Conservation (phyloP, 1,140 invertebrate genomes). For the Luehdorfia chinensis region DNA sequence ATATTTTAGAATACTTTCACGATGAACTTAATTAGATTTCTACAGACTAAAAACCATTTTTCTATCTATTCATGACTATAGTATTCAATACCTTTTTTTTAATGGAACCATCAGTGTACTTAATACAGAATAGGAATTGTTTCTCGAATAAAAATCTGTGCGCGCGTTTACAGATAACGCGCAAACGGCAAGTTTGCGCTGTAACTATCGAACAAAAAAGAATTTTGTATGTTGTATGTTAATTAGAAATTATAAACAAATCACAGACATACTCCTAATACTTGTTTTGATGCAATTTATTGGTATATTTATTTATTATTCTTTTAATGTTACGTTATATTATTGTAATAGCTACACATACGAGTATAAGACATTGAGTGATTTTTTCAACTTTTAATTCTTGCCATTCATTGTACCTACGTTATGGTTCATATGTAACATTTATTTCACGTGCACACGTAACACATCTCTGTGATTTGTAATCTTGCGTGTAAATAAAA, state of each 20-base stretch:
- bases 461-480: slow-evolving; percentile 72
- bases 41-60: background rate
- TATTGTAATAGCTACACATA: slow-evolving; percentile 2
- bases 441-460: slow-evolving; percentile 45
- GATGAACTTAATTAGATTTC: slow-evolving; percentile 2
- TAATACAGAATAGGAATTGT: background rate
- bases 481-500: slow-evolving; percentile 68
- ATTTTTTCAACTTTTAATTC: slow-evolving; percentile 27
- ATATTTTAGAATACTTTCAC: slow-evolving; percentile 15
- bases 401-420: slow-evolving; percentile 49
- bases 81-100: background rate
- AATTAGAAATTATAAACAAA: slow-evolving; percentile 14
- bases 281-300: too few species aligned
- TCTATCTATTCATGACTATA: too few species aligned
- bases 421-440: slow-evolving; percentile 37
- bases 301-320: slow-evolving; percentile 7
- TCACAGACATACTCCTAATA: slow-evolving; percentile 2
- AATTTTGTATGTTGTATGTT: slow-evolving; percentile 7
- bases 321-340: slow-evolving; percentile 10
- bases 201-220: slow-evolving; percentile 15
- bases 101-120: slow-evolving; percentile 13
- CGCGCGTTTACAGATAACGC: too few species aligned
- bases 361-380: background rate
- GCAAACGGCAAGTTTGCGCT: too few species aligned
- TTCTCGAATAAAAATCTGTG: too few species aligned